Base-by-base conservation (phyloP, 2,888 invertebrate species). In the Polietes domitor region DNA sequence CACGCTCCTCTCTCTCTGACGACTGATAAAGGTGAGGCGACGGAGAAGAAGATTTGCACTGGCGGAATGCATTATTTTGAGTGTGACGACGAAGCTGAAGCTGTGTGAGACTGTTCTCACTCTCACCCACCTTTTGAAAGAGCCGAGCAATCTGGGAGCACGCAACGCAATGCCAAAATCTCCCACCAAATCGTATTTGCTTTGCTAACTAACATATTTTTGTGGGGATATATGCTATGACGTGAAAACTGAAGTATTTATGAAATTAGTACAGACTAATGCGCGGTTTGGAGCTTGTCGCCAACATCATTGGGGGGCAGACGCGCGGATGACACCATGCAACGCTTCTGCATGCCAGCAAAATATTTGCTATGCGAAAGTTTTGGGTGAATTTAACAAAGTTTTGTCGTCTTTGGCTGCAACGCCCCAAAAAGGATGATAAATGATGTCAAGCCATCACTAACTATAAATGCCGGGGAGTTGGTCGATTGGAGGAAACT, bases 231-330 rank as follows among this genome's bases (percentile, higher is more conserved):
- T 19, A 26, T 58, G 58, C 58, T 26, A 26, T 61, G 61, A 61
- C 17, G 68, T 19, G 21, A 9, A 9, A 19, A 41, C 21, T 9
- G 15, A 68, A 41, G 43, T 43, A 43, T 68, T 68, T 68, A 21
- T 43, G 43, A 68, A 68, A 68, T 76, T 53, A 76, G 75, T 76
- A 37, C 37, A 53, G 53, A 53, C 65, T 47, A 76, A 53, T 32
- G n/a, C 12, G 21, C 53, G 75, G 53, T 65, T n/a, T 32, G 21
- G n/a, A 43, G 43, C 6, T 41, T 21, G 68, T 68, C 28, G 61
- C 28, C 61, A 32, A 47, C n/a, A 47, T 15, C n/a, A n/a, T n/a
- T n/a, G n/a, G 53, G 2, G 53, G 53, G 5, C 21, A 24, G 26
- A 58, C 26, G 17, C 3, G 50, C 12, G 9, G 7, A 37, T 41